These are phyloP conservation scores for Sarcophaga variegata DNA, from an alignment of 2,888 invertebrate species.

Conservation along the genomic window DNA sequence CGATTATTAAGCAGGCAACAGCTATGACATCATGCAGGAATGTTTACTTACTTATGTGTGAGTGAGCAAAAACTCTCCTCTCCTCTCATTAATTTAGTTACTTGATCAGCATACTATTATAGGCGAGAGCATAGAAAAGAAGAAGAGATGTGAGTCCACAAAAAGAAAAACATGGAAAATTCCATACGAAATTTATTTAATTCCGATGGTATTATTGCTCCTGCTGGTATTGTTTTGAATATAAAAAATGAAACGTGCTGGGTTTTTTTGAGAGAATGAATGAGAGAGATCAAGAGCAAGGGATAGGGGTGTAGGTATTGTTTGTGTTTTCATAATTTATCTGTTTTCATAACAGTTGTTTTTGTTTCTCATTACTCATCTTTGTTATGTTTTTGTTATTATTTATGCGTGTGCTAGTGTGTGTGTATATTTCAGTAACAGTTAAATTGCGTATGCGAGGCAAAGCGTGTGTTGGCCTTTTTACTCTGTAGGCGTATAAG, in stretches of 20 bases:
- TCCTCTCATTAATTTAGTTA: not conserved
- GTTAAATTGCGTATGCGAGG: not conserved
- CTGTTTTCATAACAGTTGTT: constrained; percentile 9
- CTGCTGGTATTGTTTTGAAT: no score
- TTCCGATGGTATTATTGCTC: no score
- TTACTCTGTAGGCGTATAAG: constrained; percentile 26
- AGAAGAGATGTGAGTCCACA: no score
- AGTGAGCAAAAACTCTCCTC: not conserved
- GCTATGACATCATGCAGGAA: not conserved
- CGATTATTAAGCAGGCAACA: not conserved
- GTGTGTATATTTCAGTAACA: not conserved
- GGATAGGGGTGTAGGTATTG: no score
- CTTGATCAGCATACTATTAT: not conserved
- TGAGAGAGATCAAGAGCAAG: no score
- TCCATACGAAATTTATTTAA: no score
- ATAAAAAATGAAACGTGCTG: no score
- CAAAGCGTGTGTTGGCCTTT: not conserved
- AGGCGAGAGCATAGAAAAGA: no score
- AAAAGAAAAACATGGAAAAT: no score
- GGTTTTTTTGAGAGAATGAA: no score
- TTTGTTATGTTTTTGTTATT: not conserved
- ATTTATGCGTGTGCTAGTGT: not conserved
- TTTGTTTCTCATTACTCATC: not conserved
- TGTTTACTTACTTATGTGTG: not conserved
- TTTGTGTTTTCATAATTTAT: no score